Evolutionary conservation across 1,140 invertebrate genomes (phyloP), one percentile per base, ranked within the genome.

Genomic region (Copidosoma floridanum): DNA sequence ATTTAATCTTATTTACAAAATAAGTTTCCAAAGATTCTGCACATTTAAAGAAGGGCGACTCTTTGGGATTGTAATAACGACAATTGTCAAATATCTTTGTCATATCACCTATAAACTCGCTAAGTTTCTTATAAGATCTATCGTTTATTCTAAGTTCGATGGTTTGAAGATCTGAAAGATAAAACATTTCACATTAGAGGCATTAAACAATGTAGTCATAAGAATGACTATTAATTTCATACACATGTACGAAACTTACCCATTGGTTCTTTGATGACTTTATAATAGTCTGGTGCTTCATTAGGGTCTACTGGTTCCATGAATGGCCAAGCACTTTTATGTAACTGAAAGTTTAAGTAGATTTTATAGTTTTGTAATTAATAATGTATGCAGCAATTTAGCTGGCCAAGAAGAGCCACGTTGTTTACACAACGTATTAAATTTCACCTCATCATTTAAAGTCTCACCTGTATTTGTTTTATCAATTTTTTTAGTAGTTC

Each of bases 31-130:
- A 81, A 24, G 90, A 88, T 76, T 97, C 93, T 5, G 96, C 97
- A 82, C 94, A 97, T 68, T 94, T 92, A 78, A 91, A 97, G 78
- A 98, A 97, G 44, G 93, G 91, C 16, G 94, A 95, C 74, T 96
- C 94, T 71, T 91, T 90, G 27, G 94, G 91, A 83, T 98, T 98
- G 78, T 96, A 98, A 69, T 95, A 95, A 54, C 95, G 88, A 85
- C 95, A 98, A 79, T 99, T 99, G 79, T 99, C 95, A 81, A 98
- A 98, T 71, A 98, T 96, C 77, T 96, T 95, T 38, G 93, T 97
- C 86, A 98, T 94, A 75, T 98, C 95, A 73, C 93, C 93, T 70
- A 98, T 94, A 76, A 98, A 97, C 74, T 98, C 94, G 75, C 90
- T 91, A 53, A 99, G 82, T 71, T 89, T 92, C 69, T 88, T 88